Base-by-base conservation (phyloP, 2,113 vertebrate species). In the Zeus faber region DNA sequence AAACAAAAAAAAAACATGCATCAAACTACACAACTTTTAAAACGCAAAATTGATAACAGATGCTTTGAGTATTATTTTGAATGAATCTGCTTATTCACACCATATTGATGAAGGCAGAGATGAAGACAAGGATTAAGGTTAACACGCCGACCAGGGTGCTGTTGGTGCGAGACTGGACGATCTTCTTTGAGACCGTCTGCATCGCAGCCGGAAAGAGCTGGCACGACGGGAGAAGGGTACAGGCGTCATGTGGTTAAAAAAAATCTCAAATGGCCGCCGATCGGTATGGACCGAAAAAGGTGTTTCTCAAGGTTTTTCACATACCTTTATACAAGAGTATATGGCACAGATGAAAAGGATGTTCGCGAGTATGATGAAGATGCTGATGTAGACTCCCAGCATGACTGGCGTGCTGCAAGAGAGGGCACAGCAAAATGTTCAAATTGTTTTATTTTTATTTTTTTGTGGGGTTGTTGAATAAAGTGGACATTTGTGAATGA, bases 41-140 rank as follows among this genome's bases (percentile, higher is more conserved):
- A n/a, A n/a, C n/a, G n/a, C n/a, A n/a, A n/a, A n/a, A n/a, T n/a
- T n/a, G n/a, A n/a, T n/a, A n/a, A n/a, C n/a, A n/a, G n/a, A n/a
- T n/a, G n/a, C n/a, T n/a, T n/a, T n/a, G n/a, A n/a, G n/a, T n/a
- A n/a, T n/a, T n/a, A n/a, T n/a, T n/a, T n/a, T n/a, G n/a, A n/a
- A n/a, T n/a, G n/a, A n/a, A n/a, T n/a, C 9, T 26, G 41, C 17
- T 23, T 13, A 50, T 48, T 72, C 61, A 33, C 47, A 97, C 95
- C 95, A 98, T 96, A 81, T 92, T 97, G 76, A 93, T 70, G 0
- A 95, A 88, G 79, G 95, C 93, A 2, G 95, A 91, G 55, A 91
- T 75, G 64, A 97, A 97, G 76, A 97, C 93, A 0, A 97, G 92
- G 83, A 97, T 85, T 40, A 98, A 87, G 35, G 90, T 91, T 52